Conservation (phyloP, 2,888 invertebrate species). For the Chloroclystis v-ata region DNA sequence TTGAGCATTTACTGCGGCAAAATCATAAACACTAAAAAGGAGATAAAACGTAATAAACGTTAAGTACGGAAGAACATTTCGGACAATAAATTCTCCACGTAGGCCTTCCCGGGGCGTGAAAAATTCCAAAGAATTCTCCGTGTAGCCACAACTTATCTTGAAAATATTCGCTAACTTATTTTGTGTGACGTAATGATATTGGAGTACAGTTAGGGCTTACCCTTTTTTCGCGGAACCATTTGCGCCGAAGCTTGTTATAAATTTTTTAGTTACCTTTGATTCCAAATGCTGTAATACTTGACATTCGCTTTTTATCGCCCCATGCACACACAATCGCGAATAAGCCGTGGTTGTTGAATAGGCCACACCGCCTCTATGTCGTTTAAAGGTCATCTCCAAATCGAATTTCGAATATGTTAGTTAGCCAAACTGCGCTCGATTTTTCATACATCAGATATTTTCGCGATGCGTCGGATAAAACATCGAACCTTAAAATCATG, state of each 20-base stretch:
- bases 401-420: slow-evolving; percentile 29
- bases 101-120: slow-evolving; percentile 2
- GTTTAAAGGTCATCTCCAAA: slow-evolving; percentile 32
- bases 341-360: slow-evolving; percentile 18
- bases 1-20: background rate
- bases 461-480: no score
- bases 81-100: slow-evolving; percentile 11
- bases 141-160: background rate
- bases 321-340: slow-evolving; percentile 28
- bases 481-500: no score
- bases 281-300: slow-evolving; percentile 34
- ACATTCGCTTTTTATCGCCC: slow-evolving; percentile 38
- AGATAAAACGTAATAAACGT: slow-evolving; percentile 5
- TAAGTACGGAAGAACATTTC: slow-evolving; percentile 1
- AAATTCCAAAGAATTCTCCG: background rate
- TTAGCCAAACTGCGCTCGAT: background rate
- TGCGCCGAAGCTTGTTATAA: no score
- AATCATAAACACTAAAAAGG: slow-evolving; percentile 3
- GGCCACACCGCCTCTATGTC: slow-evolving; percentile 11
- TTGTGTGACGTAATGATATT: background rate
- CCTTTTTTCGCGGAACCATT: no score
- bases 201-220: no score
- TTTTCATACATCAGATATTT: no score
- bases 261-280: background rate
- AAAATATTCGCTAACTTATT: background rate